Percentiles rank a stretch among this genome's conserved stretches.
These are phyloP conservation scores for Lepidotrigona ventralis DNA, from an alignment of 1,140 invertebrate genomes.

Conservation along the genomic window DNA sequence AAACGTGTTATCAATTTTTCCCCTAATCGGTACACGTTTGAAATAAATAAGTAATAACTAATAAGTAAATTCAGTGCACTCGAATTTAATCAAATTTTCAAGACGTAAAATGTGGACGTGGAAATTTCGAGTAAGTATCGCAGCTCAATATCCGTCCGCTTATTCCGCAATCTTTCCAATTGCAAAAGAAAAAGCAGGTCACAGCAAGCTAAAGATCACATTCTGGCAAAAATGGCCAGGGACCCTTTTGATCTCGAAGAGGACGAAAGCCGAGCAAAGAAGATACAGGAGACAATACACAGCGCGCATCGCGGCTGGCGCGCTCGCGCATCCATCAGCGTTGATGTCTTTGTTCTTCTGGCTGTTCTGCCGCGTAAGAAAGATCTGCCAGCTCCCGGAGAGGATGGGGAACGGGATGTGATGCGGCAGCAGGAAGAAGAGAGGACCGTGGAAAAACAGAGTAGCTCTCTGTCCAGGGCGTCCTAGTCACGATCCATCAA, in stretches of 20 bases:
- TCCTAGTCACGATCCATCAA: conserved; percentile 73
- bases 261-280: conserved; percentile 30
- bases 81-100: no score
- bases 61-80: no score
- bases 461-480: conserved; percentile 18
- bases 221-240: neutral
- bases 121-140: no score
- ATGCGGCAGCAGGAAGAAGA: conserved; percentile 15
- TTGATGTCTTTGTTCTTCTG: conserved; percentile 51
- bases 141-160: neutral
- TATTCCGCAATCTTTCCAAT: neutral
- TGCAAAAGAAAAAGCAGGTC: neutral
- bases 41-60: no score
- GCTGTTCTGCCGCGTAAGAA: neutral
- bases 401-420: no score
- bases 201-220: neutral
- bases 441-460: conserved; percentile 56
- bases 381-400: neutral
- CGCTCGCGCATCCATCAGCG: conserved; percentile 42
- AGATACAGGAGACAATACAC: conserved; percentile 25
- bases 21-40: no score
- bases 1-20: no score
- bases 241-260: conserved; percentile 7
- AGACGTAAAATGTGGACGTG: no score
- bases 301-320: neutral